Evolutionary conservation across 1,140 invertebrate genomes (phyloP).

Genomic region (Drosophila prosaltans): DNA sequence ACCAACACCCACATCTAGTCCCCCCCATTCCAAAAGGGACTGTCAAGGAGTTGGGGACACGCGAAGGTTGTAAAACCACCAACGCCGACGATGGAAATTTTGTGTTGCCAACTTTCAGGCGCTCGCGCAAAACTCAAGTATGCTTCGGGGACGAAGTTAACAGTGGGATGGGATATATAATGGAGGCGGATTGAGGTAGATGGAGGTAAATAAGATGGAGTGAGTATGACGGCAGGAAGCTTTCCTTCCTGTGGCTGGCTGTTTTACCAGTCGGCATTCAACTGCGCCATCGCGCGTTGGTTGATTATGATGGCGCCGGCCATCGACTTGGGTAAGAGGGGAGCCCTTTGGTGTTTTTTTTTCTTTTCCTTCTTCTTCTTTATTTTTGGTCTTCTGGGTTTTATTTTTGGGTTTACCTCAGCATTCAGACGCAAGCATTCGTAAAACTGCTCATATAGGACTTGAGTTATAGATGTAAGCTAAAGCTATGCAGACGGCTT

Average conservation of each 20-base stretch:
- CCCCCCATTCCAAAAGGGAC: constrained; percentile 29
- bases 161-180: background rate
- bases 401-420: constrained; percentile 21
- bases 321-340: constrained; percentile 56
- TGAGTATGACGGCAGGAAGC: background rate
- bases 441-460: background rate
- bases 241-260: constrained; percentile 23
- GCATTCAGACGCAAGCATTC: constrained; percentile 8
- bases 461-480: constrained; percentile 11
- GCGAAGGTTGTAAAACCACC: constrained; percentile 79
- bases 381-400: constrained; percentile 2
- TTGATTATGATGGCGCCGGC: constrained; percentile 74
- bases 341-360: constrained; percentile 27
- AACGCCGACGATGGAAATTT: constrained; percentile 67
- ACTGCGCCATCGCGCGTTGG: constrained; percentile 33
- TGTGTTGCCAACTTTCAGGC: constrained; percentile 71
- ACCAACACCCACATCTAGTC: background rate
- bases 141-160: constrained; percentile 62
- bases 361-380: background rate
- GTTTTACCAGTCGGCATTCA: constrained; percentile 21
- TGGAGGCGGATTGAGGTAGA: background rate
- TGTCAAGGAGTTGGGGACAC: constrained; percentile 39
- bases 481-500: background rate
- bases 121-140: constrained; percentile 73
- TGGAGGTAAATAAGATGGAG: background rate